phyloP scores from a whole-genome alignment of 2,797 vertebrate species.

The Darevskia mixta region DNA sequence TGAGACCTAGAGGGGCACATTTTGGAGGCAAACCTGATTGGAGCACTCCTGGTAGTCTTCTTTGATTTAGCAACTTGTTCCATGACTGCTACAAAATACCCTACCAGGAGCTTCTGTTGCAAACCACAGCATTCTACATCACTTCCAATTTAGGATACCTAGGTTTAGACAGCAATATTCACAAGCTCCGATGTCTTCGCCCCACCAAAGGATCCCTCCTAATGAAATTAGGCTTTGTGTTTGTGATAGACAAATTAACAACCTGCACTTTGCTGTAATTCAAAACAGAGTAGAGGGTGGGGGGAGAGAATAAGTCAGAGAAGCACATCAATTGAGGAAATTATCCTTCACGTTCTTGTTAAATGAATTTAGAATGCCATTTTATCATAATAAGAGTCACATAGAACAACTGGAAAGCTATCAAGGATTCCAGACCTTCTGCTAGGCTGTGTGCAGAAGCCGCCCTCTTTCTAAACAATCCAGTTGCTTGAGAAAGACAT shows the following conservation, averaged over 20 bases:
- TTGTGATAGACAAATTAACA: slow-evolving; percentile 16
- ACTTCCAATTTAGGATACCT: background rate
- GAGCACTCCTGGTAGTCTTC: background rate
- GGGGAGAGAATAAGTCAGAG: background rate
- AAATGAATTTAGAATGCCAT: slow-evolving; percentile 12
- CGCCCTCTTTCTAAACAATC: slow-evolving; percentile 44
- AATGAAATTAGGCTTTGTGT: background rate
- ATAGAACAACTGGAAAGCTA: slow-evolving; percentile 25
- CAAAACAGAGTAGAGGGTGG: background rate
- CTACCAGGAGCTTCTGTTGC: background rate
- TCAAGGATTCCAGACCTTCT: slow-evolving; percentile 39
- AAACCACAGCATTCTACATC: background rate
- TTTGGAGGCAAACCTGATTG: background rate
- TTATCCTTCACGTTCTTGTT: slow-evolving; percentile 10
- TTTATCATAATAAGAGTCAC: slow-evolving; percentile 39
- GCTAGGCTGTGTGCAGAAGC: slow-evolving; percentile 26
- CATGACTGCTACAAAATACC: background rate
- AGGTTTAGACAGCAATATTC: background rate
- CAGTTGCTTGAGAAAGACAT: slow-evolving; percentile 39
- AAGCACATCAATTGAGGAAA: background rate
- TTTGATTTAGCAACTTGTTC: background rate
- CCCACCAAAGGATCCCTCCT: no score
- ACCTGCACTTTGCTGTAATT: background rate
- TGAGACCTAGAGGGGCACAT: background rate
- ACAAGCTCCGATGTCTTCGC: background rate